Conservation (phyloP, 2,797 vertebrate species). For the Ctenopoma kingsleyae region DNA sequence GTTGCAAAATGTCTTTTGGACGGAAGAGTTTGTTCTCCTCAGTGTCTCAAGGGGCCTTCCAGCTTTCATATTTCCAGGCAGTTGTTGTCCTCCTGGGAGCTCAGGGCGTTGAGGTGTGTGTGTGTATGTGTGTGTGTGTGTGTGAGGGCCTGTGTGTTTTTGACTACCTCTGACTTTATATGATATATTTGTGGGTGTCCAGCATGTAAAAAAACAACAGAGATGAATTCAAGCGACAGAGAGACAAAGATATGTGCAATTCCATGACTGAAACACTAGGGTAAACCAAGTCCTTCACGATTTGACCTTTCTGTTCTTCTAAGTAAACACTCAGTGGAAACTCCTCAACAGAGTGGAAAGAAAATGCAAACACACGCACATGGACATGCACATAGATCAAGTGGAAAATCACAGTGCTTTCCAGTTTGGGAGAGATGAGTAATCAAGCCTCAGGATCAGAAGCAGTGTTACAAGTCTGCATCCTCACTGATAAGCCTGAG, state of each 20-base stretch:
- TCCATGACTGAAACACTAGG: constrained; percentile 35
- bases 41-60: constrained; percentile 31
- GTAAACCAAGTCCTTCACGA: constrained; percentile 42
- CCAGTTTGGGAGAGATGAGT: constrained; percentile 47
- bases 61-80: constrained; percentile 54
- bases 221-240: constrained; percentile 24
- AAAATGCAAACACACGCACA: constrained; percentile 61
- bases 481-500: constrained; percentile 73
- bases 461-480: constrained; percentile 60
- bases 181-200: neutral
- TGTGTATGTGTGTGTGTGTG: constrained; percentile 4
- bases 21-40: constrained; percentile 37
- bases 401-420: constrained; percentile 65
- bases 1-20: constrained; percentile 27
- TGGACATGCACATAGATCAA: constrained; percentile 25
- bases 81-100: constrained; percentile 41
- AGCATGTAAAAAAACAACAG: constrained; percentile 37
- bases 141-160: neutral
- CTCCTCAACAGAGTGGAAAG: constrained; percentile 59
- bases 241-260: constrained; percentile 44
- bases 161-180: constrained; percentile 13
- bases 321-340: constrained; percentile 71
- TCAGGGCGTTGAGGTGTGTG: constrained; percentile 36
- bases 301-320: constrained; percentile 64
- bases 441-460: constrained; percentile 60